Percentiles rank a stretch among this genome's conserved stretches.
Conservation (phyloP, 1,140 invertebrate species). For the Drosophila tropicalis region DNA sequence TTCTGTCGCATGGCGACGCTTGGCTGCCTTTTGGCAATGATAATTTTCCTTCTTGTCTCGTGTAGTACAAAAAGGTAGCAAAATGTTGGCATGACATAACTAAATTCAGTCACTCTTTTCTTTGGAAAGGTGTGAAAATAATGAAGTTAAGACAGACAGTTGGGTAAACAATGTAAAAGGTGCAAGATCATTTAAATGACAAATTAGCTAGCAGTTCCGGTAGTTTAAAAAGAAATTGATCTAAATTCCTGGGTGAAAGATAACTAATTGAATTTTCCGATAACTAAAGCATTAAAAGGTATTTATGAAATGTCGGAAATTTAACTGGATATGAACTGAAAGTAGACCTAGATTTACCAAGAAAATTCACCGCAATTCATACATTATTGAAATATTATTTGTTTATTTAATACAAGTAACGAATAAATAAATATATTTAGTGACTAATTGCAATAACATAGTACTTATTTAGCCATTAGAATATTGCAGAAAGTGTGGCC, state of each 20-base stretch:
- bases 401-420: neutral
- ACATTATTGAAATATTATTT: neutral
- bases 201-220: neutral
- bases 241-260: neutral
- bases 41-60: conserved; percentile 45
- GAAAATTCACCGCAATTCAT: neutral
- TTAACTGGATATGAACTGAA: too few species aligned
- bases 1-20: conserved; percentile 42
- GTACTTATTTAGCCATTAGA: conserved; percentile 32
- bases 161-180: conserved; percentile 19
- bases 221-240: neutral
- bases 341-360: too few species aligned
- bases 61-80: conserved; percentile 42
- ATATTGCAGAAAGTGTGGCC: conserved; percentile 36
- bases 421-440: conserved; percentile 26
- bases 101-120: neutral
- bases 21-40: conserved; percentile 51
- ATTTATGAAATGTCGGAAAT: too few species aligned
- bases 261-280: too few species aligned
- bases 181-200: conserved; percentile 21
- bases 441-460: neutral
- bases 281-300: too few species aligned
- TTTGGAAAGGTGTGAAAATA: conserved; percentile 43
- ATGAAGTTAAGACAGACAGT: conserved; percentile 28
- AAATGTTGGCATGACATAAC: conserved; percentile 62